Conservation (phyloP, 2,113 vertebrate genomes). For the Gopherus evgoodei region DNA sequence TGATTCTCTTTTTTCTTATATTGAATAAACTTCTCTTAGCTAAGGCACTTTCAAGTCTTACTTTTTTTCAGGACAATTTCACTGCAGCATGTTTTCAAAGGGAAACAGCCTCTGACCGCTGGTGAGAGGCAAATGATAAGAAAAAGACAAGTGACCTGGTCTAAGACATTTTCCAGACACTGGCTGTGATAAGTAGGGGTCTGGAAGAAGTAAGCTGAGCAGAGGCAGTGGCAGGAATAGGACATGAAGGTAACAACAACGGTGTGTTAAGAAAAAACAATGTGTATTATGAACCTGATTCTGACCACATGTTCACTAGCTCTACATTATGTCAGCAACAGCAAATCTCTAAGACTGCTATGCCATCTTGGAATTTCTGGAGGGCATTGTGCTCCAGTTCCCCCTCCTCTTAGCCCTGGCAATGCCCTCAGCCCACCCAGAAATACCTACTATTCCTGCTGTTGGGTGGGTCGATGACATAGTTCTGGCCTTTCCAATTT, state of each 20-base stretch:
- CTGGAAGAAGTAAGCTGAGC: not conserved
- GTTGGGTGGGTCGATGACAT: accelerated
- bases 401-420: not conserved
- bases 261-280: not conserved
- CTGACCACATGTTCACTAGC: not conserved
- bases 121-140: not conserved
- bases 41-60: not conserved
- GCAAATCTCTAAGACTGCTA: not conserved
- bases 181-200: not conserved
- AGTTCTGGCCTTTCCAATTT: not conserved
- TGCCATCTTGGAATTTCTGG: not conserved
- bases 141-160: not conserved
- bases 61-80: not conserved
- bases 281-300: not conserved
- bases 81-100: not conserved
- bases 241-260: not conserved
- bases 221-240: not conserved
- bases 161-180: not conserved
- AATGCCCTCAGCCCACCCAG: not conserved
- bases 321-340: not conserved
- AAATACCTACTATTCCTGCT: not conserved
- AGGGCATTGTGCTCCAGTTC: not conserved
- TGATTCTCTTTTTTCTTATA: not conserved
- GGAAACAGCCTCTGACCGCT: not conserved
- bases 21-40: not conserved